Evolutionary conservation across 1,140 invertebrate species (phyloP).

Genomic region (Dendrolimus kikuchii): DNA sequence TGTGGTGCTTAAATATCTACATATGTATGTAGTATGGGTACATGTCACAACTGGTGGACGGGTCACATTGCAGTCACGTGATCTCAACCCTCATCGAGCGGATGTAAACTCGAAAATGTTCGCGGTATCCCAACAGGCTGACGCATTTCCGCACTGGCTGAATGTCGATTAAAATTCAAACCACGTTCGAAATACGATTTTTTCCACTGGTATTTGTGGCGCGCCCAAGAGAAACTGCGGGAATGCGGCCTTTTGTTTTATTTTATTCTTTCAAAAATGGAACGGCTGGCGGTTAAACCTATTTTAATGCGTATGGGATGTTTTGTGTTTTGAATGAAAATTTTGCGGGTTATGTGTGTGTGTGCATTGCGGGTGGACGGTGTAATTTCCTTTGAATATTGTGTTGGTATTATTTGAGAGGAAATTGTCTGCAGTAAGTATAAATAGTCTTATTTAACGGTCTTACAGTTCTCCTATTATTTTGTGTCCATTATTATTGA

Average conservation of each 20-base stretch:
- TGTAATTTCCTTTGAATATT: slow-evolving; percentile 56
- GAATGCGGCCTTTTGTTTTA: slow-evolving; percentile 65
- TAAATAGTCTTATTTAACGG: not conserved
- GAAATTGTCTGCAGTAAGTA: slow-evolving; percentile 3
- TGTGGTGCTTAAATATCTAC: not conserved
- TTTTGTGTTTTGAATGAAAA: slow-evolving; percentile 66
- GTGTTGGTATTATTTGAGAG: slow-evolving; percentile 7
- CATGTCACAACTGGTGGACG: slow-evolving; percentile 30
- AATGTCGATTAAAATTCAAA: slow-evolving; percentile 73
- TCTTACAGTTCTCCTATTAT: not conserved
- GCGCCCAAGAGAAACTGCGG: slow-evolving; percentile 63
- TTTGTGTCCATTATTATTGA: no score
- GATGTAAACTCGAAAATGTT: slow-evolving; percentile 47
- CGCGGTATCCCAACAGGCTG: slow-evolving; percentile 17
- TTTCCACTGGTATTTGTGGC: slow-evolving; percentile 67
- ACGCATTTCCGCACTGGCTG: slow-evolving; percentile 34
- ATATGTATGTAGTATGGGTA: slow-evolving; percentile 6
- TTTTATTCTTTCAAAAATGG: slow-evolving; percentile 64
- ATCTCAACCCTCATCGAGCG: slow-evolving; percentile 19
- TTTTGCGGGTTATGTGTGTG: slow-evolving; percentile 33
- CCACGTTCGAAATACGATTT: slow-evolving; percentile 69
- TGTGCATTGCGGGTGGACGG: slow-evolving; percentile 45
- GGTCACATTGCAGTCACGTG: slow-evolving; percentile 3
- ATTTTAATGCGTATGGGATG: slow-evolving; percentile 68
- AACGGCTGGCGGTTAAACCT: slow-evolving; percentile 66